Conservation (phyloP, 1,140 invertebrate species). For the Aphis craccivora region DNA sequence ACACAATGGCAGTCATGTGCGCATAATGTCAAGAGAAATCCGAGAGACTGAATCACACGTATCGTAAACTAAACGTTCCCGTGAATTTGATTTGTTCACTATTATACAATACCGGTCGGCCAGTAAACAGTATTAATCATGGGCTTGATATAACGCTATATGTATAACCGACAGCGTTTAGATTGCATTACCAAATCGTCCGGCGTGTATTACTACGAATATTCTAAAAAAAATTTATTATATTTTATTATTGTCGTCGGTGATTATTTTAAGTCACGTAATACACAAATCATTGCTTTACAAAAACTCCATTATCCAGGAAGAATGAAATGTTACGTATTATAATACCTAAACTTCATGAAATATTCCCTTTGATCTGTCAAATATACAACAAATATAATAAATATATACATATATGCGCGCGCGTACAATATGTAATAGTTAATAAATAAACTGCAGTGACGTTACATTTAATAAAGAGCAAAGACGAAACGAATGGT, state of each 20-base stretch:
- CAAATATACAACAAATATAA: constrained; percentile 22
- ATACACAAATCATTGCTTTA: background rate
- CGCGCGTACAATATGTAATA: background rate
- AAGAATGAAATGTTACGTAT: background rate
- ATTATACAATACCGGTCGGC: background rate
- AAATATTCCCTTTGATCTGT: constrained; percentile 22
- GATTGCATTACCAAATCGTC: background rate
- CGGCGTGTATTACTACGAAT: background rate
- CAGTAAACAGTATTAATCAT: background rate
- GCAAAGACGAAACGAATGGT: constrained; percentile 12
- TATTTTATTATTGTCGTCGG: constrained; percentile 18
- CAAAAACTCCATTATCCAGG: background rate
- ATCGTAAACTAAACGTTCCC: constrained; percentile 32
- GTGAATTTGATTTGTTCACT: constrained; percentile 38
- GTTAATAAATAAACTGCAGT: constrained; percentile 6
- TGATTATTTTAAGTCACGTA: constrained; percentile 13
- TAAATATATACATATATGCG: background rate
- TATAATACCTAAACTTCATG: background rate
- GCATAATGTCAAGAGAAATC: constrained; percentile 29
- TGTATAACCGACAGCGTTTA: constrained; percentile 8
- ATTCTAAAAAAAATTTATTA: background rate
- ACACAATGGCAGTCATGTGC: constrained; percentile 48
- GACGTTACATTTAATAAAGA: constrained; percentile 20
- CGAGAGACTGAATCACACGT: constrained; percentile 21
- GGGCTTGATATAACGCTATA: background rate